Evolutionary conservation across 2,113 vertebrate genomes (phyloP).

Genomic region (Sphaerodactylus townsendi): DNA sequence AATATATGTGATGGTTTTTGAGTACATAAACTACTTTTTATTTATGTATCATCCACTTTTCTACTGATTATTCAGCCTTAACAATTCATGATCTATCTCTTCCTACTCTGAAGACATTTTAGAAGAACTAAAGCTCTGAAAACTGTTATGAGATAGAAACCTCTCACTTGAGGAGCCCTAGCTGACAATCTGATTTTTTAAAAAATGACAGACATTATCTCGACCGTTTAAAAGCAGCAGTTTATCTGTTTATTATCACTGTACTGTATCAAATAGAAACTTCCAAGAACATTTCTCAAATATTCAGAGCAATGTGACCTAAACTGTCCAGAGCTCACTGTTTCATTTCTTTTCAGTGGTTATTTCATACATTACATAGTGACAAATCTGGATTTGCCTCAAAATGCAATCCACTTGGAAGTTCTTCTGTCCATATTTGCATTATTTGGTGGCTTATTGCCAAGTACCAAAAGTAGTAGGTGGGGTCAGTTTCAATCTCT

Average conservation of each 20-base stretch:
- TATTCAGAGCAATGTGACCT: slow-evolving; percentile 54
- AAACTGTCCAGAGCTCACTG: slow-evolving; percentile 54
- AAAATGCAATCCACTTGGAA: not conserved
- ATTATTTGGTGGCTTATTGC: not conserved
- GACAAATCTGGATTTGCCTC: slow-evolving; percentile 50
- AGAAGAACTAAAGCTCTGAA: slow-evolving; percentile 54
- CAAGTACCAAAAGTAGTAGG: not conserved
- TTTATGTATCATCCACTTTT: not conserved
- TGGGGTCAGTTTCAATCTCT: not conserved
- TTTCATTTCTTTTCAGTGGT: slow-evolving; percentile 51
- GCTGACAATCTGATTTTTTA: slow-evolving; percentile 49
- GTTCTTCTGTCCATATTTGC: not conserved
- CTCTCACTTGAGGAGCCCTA: slow-evolving; percentile 33
- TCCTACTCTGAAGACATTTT: slow-evolving; percentile 35
- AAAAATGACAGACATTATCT: slow-evolving; percentile 64
- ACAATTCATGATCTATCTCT: slow-evolving; percentile 12
- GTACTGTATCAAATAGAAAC: slow-evolving; percentile 64
- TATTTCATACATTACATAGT: slow-evolving; percentile 40
- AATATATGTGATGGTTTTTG: not conserved
- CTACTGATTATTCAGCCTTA: too few relatives aligned
- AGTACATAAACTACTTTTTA: not conserved
- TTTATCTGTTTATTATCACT: slow-evolving; percentile 63
- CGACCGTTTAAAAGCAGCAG: slow-evolving; percentile 56
- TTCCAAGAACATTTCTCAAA: slow-evolving; percentile 65
- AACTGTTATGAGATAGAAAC: slow-evolving; percentile 41